Conservation (phyloP, 1,140 invertebrate species). For the Agrypnia vestita region DNA sequence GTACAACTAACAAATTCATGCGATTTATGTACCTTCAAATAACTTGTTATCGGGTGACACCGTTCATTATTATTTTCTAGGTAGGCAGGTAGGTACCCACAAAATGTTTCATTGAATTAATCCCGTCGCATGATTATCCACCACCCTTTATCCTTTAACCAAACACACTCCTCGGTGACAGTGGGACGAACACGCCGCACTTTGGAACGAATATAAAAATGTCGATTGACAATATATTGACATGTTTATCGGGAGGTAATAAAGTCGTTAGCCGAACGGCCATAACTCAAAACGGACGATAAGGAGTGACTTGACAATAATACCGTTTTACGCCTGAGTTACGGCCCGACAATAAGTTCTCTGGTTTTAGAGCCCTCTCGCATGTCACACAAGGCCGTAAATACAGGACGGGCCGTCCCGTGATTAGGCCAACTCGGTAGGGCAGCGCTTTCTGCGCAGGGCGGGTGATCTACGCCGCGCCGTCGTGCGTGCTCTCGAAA, state of each 20-base stretch:
- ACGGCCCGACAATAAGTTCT: constrained; percentile 51
- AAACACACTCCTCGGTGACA: constrained; percentile 13
- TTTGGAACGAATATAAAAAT: constrained; percentile 30
- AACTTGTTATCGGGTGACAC: constrained; percentile 19
- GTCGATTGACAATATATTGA: constrained; percentile 56
- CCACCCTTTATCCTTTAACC: background rate
- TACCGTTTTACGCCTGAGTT: constrained; percentile 53
- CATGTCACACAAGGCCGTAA: constrained; percentile 44
- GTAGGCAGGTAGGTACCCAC: too few relatives aligned
- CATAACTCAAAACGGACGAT: constrained; percentile 53
- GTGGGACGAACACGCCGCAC: background rate
- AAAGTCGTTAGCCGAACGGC: constrained; percentile 49
- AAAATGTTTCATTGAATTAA: constrained; percentile 44
- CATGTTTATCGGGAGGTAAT: constrained; percentile 56
- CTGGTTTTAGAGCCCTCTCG: constrained; percentile 51
- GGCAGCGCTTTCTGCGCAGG: background rate
- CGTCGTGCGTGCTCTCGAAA: too few relatives aligned
- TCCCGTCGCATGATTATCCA: background rate
- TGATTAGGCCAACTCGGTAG: constrained; percentile 31
- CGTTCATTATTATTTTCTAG: background rate
- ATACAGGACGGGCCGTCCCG: constrained; percentile 23
- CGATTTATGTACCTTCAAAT: background rate
- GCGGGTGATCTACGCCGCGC: too few relatives aligned
- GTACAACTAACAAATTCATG: too few relatives aligned
- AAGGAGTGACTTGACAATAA: constrained; percentile 54